Evolutionary conservation across 2,113 vertebrate genomes (phyloP), one percentile per base, ranked within the genome.

Genomic region (Tetrax tetrax): DNA sequence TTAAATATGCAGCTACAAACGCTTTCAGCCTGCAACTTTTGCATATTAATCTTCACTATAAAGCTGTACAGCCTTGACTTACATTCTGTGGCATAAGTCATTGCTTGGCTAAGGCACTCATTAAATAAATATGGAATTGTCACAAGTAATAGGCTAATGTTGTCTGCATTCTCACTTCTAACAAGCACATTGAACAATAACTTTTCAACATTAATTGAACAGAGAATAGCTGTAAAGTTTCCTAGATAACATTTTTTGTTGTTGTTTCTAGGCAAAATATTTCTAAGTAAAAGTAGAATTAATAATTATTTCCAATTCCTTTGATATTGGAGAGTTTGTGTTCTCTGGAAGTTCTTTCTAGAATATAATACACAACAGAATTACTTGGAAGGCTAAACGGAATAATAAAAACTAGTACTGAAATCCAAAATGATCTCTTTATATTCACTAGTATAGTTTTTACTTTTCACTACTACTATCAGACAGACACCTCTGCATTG

Each of bases 51-150:
- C 51, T 90, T 82, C 17, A 12, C 83, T 82, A 77, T 22, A 78
- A 79, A 71, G 29, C n/a, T 65, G 53, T 64, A 63, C 31, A 93
- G 50, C 48, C 60, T 71, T 86, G 83, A 86, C 41, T 91, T 76
- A 83, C 45, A 33, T 85, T 92, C 69, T 74, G 29, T 78, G 63
- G 22, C 21, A 79, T 78, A 83, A 86, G 41, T 81, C 20, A 0
- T 59, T 60, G 54, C 37, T 64, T 78, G 75, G 63, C 33, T 66
- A 87, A 83, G 35, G 20, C 11, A 64, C 12, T 17, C 24, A 64
- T 92, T 89, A 96, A 78, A 96, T 65, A 87, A 95, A 77, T 75
- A 93, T 21, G 24, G 70, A 93, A 83, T 86, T 85, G 43, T 90
- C 86, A 89, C 80, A 83, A 89, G 22, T 38, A 83, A 81, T 75